Evolutionary conservation across 2,888 invertebrate genomes (phyloP).

Genomic region (Tiphia femorata): DNA sequence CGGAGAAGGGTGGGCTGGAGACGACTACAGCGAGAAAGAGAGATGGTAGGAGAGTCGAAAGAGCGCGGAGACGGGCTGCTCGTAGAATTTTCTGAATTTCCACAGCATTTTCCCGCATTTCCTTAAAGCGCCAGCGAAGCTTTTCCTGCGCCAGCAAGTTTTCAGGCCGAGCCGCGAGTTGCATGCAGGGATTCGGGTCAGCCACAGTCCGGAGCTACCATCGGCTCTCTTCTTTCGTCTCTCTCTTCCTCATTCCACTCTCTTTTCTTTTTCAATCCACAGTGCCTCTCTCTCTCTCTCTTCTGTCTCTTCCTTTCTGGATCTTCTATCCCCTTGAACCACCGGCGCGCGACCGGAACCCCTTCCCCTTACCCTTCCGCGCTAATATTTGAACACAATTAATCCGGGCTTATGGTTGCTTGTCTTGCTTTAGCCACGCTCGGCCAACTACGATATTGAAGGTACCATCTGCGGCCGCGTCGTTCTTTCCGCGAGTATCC

Average conservation of each 20-base stretch:
- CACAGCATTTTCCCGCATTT: conserved; percentile 49
- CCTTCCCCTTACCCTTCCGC: conserved; percentile 7
- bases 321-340: conserved; percentile 9
- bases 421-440: conserved; percentile 7
- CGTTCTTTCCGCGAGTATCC: background rate
- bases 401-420: conserved; percentile 49
- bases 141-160: conserved; percentile 64
- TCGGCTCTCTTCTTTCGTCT: conserved; percentile 18
- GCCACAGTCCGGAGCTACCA: conserved; percentile 32
- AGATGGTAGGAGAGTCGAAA: conserved; percentile 3
- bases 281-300: conserved; percentile 2
- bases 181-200: conserved; percentile 57
- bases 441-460: background rate
- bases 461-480: background rate
- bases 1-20: too few species aligned
- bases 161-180: conserved; percentile 51
- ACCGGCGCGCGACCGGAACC: background rate
- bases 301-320: conserved; percentile 1
- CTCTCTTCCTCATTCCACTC: conserved; percentile 8
- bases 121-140: conserved; percentile 50
- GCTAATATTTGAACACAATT: conserved; percentile 64
- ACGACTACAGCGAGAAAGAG: too few species aligned
- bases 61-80: conserved; percentile 2
- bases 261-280: conserved; percentile 6
- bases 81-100: conserved; percentile 47